A percentile compares a stretch with the other conserved stretches of the same genome.
phyloP scores from a whole-genome alignment of 2,888 invertebrate species.

The Anthrax anthrax region DNA sequence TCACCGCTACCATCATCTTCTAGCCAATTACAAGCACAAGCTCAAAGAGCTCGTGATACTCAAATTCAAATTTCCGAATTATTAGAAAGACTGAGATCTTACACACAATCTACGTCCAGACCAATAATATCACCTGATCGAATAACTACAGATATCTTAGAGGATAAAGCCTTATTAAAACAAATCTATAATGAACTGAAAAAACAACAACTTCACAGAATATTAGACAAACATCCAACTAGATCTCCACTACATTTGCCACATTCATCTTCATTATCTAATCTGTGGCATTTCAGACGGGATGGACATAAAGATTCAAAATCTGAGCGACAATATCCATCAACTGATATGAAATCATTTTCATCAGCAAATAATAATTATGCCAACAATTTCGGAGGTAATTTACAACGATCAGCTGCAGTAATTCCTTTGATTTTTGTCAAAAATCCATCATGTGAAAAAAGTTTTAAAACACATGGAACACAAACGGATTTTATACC shows the following conservation, averaged over 20 bases:
- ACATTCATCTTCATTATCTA: constrained; percentile 9
- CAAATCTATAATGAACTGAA: constrained; percentile 27
- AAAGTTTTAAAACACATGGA: constrained; percentile 16
- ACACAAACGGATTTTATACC: constrained; percentile 28
- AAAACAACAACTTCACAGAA: constrained; percentile 28
- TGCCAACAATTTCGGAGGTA: too few relatives aligned
- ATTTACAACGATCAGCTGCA: neutral
- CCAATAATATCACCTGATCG: constrained; percentile 37
- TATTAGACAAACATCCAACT: constrained; percentile 22
- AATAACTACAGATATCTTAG: constrained; percentile 56
- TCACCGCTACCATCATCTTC: neutral
- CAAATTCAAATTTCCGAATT: constrained; percentile 1
- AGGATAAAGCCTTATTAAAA: constrained; percentile 56
- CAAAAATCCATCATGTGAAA: constrained; percentile 7
- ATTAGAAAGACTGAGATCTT: constrained; percentile 18
- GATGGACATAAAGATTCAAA: neutral
- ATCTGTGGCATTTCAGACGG: constrained; percentile 6
- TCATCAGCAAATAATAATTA: too few relatives aligned
- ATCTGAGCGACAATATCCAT: neutral
- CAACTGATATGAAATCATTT: too few relatives aligned
- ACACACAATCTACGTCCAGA: constrained; percentile 9
- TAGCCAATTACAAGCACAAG: neutral
- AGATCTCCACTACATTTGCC: constrained; percentile 10
- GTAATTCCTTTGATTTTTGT: neutral
- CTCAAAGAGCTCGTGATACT: neutral